Conservation (phyloP, 2,113 vertebrate genomes). For the Dinomys branickii region DNA sequence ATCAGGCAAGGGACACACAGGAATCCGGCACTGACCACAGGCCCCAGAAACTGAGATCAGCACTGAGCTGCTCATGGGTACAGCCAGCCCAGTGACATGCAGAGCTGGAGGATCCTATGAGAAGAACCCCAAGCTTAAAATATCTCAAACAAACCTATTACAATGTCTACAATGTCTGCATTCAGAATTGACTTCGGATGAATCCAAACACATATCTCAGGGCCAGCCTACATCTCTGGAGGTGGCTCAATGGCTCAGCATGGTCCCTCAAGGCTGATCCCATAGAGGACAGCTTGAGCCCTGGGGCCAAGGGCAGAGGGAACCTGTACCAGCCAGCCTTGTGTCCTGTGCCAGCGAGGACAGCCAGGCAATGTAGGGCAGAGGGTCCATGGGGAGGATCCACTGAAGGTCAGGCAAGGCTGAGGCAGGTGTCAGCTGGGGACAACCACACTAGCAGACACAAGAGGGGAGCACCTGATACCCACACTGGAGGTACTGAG, state of each 20-base stretch:
- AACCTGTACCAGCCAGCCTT: background rate
- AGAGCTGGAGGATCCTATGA: background rate
- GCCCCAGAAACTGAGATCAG: background rate
- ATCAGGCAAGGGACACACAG: background rate
- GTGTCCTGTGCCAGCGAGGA: background rate
- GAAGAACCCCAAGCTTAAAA: conserved; percentile 10
- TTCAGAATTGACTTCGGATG: background rate
- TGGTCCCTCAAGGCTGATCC: background rate
- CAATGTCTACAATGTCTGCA: background rate
- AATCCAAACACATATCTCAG: background rate
- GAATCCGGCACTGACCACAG: background rate
- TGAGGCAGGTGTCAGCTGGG: background rate
- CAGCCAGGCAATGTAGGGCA: background rate
- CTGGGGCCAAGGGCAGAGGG: background rate
- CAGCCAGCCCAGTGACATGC: background rate
- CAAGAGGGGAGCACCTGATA: background rate
- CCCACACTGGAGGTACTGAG: background rate
- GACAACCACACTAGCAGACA: background rate
- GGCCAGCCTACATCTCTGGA: background rate
- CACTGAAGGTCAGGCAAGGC: background rate
- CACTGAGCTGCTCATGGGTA: background rate
- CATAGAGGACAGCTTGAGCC: background rate
- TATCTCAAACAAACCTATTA: background rate
- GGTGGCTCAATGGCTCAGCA: background rate
- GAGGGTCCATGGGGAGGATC: background rate